phyloP scores from a whole-genome alignment of 2,113 vertebrate species.

The Hirundichthys speculiger region DNA sequence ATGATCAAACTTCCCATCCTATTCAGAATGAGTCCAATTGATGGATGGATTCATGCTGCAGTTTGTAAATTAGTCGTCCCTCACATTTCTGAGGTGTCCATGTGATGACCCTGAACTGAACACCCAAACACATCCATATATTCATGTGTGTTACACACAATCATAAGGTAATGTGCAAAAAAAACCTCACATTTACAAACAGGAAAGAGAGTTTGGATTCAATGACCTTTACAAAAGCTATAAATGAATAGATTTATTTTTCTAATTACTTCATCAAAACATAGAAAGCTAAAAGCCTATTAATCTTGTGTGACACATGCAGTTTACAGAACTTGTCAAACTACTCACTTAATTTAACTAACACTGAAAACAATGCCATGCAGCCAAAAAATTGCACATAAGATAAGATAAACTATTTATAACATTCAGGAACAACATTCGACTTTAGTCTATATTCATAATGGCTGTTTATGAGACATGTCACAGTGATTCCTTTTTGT shows the following conservation, averaged over 20 bases:
- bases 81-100: background rate
- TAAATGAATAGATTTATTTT: background rate
- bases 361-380: slow-evolving; percentile 43
- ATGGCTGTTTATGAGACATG: slow-evolving; percentile 30
- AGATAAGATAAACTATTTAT: slow-evolving; percentile 38
- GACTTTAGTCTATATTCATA: slow-evolving; percentile 64
- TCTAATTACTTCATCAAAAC: background rate
- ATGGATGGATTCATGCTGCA: slow-evolving; percentile 1
- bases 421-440: slow-evolving; percentile 60
- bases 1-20: background rate
- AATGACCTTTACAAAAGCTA: slow-evolving; percentile 1
- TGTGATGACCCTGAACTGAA: slow-evolving; percentile 3
- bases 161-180: background rate
- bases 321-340: slow-evolving; percentile 24
- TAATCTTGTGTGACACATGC: slow-evolving; percentile 13
- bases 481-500: slow-evolving; percentile 69
- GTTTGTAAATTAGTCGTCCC: slow-evolving; percentile 5
- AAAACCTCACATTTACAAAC: background rate
- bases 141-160: background rate
- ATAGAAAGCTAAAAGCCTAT: background rate
- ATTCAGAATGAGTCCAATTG: background rate
- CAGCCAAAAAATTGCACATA: slow-evolving; percentile 42
- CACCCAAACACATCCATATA: background rate
- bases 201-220: slow-evolving; percentile 6
- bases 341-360: slow-evolving; percentile 14